phyloP scores from a whole-genome alignment of 2,113 vertebrate genomes.

The Rhinolophus sinicus region DNA sequence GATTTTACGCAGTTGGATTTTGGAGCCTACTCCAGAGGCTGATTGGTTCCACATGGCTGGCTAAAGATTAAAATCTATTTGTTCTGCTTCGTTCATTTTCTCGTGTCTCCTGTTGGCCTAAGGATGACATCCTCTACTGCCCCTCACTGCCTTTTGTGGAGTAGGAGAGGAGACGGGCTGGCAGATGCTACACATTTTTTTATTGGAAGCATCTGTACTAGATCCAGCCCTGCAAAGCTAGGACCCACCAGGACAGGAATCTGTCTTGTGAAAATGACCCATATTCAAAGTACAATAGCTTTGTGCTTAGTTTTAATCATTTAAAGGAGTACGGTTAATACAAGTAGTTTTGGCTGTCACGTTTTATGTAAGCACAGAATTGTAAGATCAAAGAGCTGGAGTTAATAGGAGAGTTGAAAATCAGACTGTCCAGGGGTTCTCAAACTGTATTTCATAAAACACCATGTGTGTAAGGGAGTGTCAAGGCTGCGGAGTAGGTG shows the following conservation, averaged over 20 bases:
- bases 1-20: slow-evolving; percentile 54
- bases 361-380: slow-evolving; percentile 22
- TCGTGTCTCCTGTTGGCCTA: slow-evolving; percentile 35
- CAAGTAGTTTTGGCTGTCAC: background rate
- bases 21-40: slow-evolving; percentile 50
- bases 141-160: background rate
- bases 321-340: background rate
- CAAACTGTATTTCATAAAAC: background rate
- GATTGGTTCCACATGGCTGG: slow-evolving; percentile 62
- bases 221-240: background rate
- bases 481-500: background rate
- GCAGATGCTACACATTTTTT: background rate
- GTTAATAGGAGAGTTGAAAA: background rate
- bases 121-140: background rate
- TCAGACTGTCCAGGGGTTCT: background rate
- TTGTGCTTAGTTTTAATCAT: background rate
- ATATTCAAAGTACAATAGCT: background rate
- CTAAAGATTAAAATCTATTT: slow-evolving; percentile 64
- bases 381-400: background rate
- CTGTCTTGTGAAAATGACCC: background rate
- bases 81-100: slow-evolving; percentile 54
- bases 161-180: background rate
- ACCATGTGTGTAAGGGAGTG: too few species aligned
- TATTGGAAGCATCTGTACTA: background rate
- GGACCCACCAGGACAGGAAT: background rate